Conservation (phyloP, 92 coral and sea anemone species). For the Galaxea fascicularis region DNA sequence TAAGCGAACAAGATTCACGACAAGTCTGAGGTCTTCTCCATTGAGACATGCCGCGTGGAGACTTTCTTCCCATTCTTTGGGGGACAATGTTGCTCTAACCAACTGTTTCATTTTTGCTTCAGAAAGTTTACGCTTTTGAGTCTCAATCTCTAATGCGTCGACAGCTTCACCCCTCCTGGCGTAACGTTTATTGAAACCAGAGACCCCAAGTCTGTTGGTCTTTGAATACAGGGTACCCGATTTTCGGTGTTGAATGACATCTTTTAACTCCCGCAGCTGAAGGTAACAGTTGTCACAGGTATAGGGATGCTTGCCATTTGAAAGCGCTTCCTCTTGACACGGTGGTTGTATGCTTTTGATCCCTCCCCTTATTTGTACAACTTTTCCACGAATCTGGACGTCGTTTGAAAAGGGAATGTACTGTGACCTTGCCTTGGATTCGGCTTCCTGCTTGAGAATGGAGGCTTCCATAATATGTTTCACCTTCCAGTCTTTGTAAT, state of each 20-base stretch:
- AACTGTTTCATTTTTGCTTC: constrained; percentile 31
- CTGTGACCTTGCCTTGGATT: constrained; percentile 1
- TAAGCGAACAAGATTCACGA: constrained; percentile 39
- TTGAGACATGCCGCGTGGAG: constrained; percentile 32
- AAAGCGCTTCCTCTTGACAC: constrained; percentile 37
- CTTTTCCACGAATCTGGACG: constrained; percentile 32
- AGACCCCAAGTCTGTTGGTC: constrained; percentile 18
- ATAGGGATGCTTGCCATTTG: constrained; percentile 46
- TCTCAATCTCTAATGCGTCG: constrained; percentile 47
- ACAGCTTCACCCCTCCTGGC: constrained; percentile 30
- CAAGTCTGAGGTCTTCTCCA: constrained; percentile 55
- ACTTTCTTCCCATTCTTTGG: constrained; percentile 50
- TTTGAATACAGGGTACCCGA: constrained; percentile 10
- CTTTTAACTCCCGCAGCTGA: constrained; percentile 45
- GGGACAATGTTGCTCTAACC: constrained; percentile 25
- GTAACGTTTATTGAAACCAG: constrained; percentile 55
- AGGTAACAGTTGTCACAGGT: constrained; percentile 48
- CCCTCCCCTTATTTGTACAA: constrained; percentile 13
- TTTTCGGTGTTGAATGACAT: constrained; percentile 29
- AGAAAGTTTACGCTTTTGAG: constrained; percentile 11
- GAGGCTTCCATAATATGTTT: constrained; percentile 25
- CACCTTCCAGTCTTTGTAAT: constrained; percentile 27
- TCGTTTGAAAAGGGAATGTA: constrained; percentile 6
- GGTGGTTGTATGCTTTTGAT: constrained; percentile 61
- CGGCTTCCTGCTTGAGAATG: constrained; percentile 25